These are phyloP conservation scores for Pangasius krempfi DNA, from an alignment of 2,797 vertebrate genomes.

Conservation along the genomic window DNA sequence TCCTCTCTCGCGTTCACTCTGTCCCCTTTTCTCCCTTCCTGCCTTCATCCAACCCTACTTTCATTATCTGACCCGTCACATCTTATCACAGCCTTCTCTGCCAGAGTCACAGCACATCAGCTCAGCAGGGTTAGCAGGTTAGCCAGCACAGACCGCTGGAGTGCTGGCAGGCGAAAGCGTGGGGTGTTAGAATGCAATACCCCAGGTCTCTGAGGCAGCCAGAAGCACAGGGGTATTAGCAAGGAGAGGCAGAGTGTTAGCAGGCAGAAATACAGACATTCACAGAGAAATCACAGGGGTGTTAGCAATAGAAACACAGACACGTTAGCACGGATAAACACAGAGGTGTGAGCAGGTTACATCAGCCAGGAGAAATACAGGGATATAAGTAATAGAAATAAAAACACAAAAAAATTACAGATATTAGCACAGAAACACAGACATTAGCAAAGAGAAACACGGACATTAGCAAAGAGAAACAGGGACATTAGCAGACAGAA, in stretches of 20 bases:
- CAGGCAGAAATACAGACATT: not conserved
- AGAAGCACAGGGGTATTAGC: not conserved
- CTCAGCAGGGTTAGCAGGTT: not conserved
- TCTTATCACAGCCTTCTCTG: conserved; percentile 27
- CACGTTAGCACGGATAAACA: not conserved
- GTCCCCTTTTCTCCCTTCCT: not conserved
- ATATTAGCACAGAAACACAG: not conserved
- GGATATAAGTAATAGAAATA: not conserved
- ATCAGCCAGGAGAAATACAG: not conserved
- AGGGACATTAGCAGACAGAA: too few species aligned
- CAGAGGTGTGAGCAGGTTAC: not conserved
- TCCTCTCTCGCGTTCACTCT: not conserved
- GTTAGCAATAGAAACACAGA: not conserved
- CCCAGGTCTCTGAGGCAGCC: not conserved
- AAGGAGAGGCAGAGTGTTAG: not conserved
- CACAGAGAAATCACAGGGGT: not conserved
- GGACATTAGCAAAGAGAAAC: too few species aligned
- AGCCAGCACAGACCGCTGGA: not conserved
- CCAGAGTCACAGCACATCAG: conserved; percentile 23
- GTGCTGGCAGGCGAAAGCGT: not conserved
- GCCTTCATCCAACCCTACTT: conserved; percentile 43
- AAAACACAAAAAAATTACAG: not conserved
- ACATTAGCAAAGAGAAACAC: too few species aligned
- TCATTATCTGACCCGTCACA: conserved; percentile 43
- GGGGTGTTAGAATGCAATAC: not conserved